These are phyloP conservation scores for Polymixis lichenea DNA, from an alignment of 2,888 invertebrate genomes.

Conservation along the genomic window DNA sequence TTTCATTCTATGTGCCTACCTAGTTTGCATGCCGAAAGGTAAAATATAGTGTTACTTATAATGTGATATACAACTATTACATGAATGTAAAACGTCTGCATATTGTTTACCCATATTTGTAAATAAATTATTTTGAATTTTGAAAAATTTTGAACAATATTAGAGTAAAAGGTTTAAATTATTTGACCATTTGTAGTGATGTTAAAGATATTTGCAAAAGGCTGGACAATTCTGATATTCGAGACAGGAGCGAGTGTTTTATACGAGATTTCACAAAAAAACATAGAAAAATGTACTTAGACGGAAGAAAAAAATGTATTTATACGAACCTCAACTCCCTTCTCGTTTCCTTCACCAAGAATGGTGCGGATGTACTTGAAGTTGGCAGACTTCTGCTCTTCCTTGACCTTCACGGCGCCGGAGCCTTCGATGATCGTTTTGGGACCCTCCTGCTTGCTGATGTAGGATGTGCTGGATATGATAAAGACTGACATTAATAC, in stretches of 20 bases:
- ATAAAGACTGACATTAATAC: constrained; percentile 6
- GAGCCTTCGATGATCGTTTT: constrained; percentile 94
- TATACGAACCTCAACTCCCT: constrained; percentile 88
- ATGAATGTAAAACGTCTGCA: too few relatives aligned
- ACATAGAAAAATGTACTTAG: neutral
- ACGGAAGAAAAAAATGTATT: neutral
- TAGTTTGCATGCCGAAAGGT: too few relatives aligned
- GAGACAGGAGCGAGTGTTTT: neutral
- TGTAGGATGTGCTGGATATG: constrained; percentile 91
- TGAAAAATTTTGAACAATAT: too few relatives aligned
- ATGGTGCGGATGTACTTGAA: constrained; percentile 93
- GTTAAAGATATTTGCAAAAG: neutral
- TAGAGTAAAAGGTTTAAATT: neutral
- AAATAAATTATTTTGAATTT: too few relatives aligned
- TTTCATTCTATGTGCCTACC: too few relatives aligned
- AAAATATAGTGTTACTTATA: too few relatives aligned
- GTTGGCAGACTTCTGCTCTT: constrained; percentile 92
- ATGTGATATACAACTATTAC: too few relatives aligned
- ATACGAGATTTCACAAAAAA: neutral
- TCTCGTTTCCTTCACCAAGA: constrained; percentile 92
- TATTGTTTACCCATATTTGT: too few relatives aligned
- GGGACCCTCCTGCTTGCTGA: constrained; percentile 92
- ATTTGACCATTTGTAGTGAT: neutral
- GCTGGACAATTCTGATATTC: neutral
- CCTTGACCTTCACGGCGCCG: constrained; percentile 93